These are phyloP conservation scores for Gastrophryne carolinensis DNA, from an alignment of 2,797 vertebrate species.

Conservation along the genomic window DNA sequence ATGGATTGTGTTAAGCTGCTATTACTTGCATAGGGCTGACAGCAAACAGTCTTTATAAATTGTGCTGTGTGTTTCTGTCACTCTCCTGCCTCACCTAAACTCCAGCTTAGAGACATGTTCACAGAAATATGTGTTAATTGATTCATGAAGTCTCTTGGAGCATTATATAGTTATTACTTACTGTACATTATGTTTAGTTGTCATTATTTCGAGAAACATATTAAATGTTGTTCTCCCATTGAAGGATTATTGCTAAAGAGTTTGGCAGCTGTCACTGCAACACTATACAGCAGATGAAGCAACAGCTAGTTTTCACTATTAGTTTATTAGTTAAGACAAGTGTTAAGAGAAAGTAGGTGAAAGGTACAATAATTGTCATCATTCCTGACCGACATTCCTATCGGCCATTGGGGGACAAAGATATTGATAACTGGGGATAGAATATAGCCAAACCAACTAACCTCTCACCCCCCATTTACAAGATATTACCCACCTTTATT, in stretches of 20 bases:
- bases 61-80: not conserved
- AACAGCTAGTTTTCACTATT: not conserved
- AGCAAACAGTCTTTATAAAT: conserved; percentile 12
- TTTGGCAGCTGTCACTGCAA: not conserved
- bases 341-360: too few species aligned
- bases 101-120: not conserved
- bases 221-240: not conserved
- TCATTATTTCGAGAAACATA: not conserved
- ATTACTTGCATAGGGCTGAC: conserved; percentile 11
- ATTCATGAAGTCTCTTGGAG: conserved; percentile 20
- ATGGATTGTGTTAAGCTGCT: not conserved
- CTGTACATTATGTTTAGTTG: not conserved
- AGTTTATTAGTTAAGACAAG: too few species aligned
- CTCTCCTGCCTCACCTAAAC: not conserved
- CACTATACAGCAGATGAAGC: not conserved
- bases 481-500: too few species aligned
- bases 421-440: too few species aligned
- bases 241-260: not conserved
- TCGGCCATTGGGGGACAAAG: too few species aligned
- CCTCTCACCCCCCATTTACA: too few species aligned
- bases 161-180: conserved; percentile 27
- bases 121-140: conserved; percentile 1
- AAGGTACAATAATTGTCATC: too few species aligned
- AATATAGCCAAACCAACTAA: too few species aligned
- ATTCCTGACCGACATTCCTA: too few species aligned